Evolutionary conservation across 2,113 vertebrate species (phyloP).

Genomic region (Coptodon bakossiorum): DNA sequence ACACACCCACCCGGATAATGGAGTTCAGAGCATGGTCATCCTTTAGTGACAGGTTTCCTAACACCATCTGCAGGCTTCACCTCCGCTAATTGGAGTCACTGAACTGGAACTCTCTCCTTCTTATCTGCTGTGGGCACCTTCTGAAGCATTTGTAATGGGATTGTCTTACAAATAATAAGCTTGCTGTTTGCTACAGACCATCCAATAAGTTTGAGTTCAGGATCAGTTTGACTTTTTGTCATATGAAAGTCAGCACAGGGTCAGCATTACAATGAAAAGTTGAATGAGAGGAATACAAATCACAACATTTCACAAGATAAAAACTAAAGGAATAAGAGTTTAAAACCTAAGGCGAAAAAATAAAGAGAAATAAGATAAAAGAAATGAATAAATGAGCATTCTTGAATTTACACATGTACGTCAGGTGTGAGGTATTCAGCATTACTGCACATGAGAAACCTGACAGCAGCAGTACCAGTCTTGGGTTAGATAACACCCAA

Average conservation of each 20-base stretch:
- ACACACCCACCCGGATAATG: background rate
- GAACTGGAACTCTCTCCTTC: background rate
- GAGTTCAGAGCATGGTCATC: background rate
- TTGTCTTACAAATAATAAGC: background rate
- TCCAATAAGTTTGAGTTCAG: background rate
- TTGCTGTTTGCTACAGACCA: background rate
- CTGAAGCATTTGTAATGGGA: background rate
- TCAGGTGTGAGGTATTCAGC: background rate
- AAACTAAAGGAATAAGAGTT: background rate
- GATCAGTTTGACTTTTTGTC: background rate
- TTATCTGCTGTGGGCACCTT: background rate
- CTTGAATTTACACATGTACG: background rate
- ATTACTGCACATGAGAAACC: background rate
- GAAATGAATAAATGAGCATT: background rate
- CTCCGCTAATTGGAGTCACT: background rate
- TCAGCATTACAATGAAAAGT: background rate
- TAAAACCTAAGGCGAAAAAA: background rate
- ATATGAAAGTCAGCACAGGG: background rate
- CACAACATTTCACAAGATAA: background rate
- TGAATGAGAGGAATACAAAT: background rate
- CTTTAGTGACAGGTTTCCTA: background rate
- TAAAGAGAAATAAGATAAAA: background rate
- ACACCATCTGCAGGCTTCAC: background rate
- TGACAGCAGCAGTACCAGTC: background rate
- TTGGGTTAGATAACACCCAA: background rate